A percentile compares a stretch with the other conserved stretches of the same genome.
Evolutionary conservation across 2,888 invertebrate species (phyloP).

Genomic region (Brachyptera risi): DNA sequence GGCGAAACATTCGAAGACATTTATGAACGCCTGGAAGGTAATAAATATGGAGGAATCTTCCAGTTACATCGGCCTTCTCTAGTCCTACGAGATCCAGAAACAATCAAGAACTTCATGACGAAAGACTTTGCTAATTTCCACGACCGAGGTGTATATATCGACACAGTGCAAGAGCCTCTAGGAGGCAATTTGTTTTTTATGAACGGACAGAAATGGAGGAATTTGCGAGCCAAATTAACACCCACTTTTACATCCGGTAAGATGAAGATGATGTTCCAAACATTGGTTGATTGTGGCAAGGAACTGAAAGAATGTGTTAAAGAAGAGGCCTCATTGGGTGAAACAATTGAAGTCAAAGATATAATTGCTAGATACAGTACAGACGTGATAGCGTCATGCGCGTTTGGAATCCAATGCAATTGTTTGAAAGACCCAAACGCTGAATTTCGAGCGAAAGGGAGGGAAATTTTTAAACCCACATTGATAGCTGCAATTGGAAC

Average conservation of each 20-base stretch:
- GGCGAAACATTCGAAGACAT: constrained; percentile 58
- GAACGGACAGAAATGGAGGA: constrained; percentile 52
- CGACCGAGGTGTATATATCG: constrained; percentile 20
- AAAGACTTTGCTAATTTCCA: constrained; percentile 23
- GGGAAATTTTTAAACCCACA: neutral
- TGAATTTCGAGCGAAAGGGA: constrained; percentile 38
- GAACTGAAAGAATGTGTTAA: constrained; percentile 44
- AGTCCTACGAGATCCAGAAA: constrained; percentile 39
- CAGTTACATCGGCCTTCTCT: constrained; percentile 41
- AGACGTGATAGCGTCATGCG: constrained; percentile 41
- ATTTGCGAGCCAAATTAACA: constrained; percentile 49
- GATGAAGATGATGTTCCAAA: constrained; percentile 50
- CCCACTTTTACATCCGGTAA: constrained; percentile 54
- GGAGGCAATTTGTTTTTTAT: constrained; percentile 45
- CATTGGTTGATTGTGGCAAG: constrained; percentile 48
- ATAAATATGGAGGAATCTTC: constrained; percentile 41
- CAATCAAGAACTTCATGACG: constrained; percentile 16
- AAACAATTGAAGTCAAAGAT: constrained; percentile 15
- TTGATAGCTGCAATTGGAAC: neutral
- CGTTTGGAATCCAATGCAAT: constrained; percentile 46
- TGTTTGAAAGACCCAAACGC: constrained; percentile 41
- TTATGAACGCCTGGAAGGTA: constrained; percentile 46
- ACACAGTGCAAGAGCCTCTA: constrained; percentile 43
- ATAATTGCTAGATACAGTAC: constrained; percentile 33
- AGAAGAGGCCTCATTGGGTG: constrained; percentile 20